phyloP scores from a whole-genome alignment of 2,797 vertebrate species.

The Pseudochirops cupreus region DNA sequence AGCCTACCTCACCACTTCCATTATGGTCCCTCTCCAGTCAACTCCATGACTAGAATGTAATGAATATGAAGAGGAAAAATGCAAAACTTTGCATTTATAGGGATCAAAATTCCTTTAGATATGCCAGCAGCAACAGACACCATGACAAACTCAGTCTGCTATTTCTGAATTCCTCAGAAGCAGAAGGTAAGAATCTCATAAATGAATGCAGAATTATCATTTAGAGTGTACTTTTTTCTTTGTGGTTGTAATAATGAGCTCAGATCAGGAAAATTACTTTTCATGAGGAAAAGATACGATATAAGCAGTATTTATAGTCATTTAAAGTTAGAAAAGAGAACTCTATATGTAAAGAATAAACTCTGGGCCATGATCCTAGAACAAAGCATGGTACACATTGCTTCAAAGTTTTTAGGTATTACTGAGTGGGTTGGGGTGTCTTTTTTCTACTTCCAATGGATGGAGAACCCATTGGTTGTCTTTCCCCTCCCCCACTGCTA shows the following conservation, averaged over 20 bases:
- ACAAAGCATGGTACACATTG: not conserved
- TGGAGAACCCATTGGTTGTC: not conserved
- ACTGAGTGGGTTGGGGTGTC: not conserved
- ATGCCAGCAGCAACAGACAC: slow-evolving; percentile 37
- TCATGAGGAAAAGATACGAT: not conserved
- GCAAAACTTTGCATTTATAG: slow-evolving; percentile 1
- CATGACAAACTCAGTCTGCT: not conserved
- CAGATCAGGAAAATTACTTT: slow-evolving; percentile 14
- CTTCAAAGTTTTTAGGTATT: not conserved
- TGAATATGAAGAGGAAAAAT: slow-evolving; percentile 15
- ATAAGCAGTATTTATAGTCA: not conserved
- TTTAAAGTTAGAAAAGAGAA: not conserved
- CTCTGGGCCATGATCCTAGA: not conserved
- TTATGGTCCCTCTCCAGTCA: not conserved
- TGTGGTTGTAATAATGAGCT: not conserved
- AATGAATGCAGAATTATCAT: slow-evolving; percentile 26
- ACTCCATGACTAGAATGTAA: not conserved
- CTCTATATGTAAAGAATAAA: not conserved
- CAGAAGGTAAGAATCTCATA: slow-evolving; percentile 20
- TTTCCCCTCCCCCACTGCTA: not conserved
- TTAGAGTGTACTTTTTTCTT: slow-evolving; percentile 24
- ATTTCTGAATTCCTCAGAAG: slow-evolving; percentile 21
- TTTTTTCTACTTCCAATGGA: not conserved
- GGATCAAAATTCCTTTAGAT: not conserved
- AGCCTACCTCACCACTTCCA: not conserved